Base-by-base conservation (phyloP, 2,888 invertebrate species). In the Chymomyza procnemis region DNA sequence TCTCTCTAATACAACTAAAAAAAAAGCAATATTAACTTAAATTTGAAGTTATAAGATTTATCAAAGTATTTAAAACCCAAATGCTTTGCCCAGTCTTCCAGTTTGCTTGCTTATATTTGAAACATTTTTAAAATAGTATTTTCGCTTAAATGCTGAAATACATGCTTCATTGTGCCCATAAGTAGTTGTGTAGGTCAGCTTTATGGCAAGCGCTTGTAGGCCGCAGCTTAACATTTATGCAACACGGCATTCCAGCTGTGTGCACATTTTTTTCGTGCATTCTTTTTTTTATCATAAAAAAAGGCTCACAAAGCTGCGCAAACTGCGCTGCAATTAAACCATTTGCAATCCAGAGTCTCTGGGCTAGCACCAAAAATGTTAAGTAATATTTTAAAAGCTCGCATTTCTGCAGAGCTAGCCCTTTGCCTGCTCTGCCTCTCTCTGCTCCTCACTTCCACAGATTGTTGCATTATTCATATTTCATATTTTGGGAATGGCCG, bases 301-400 rank as follows among this genome's bases (percentile, higher is more conserved):
- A 19, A 26, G 9, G 6, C 34, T 1, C 9, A 52, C 52, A 56
- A 18, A 41, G 67, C 54, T 63, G 46, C 22, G 46, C 22, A 57
- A 62, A 19, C 54, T 30, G 3, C 4, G 5, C 52, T 56, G 34
- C 18, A 8, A 2, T 2, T 59, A 34, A 19, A 6, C 16, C 21
- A 61, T 57, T 65, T 57, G 46, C 66, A 59, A 69, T 65, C 52
- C 48, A 61, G 61, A 61, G 52, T 67, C 59, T 12, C 34, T 41
- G 2, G 34, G 12, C 34, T 41, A 41, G 19, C 41, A n/a, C 67
- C 68, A 41, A 26, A 47, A 68, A 73, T 59, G 68, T 72, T 73
- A 64, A 73, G 61, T 62, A 72, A 80, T 83, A 83, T 80, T 85
- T 80, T 85, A 80, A 80, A 85, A 85, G 86, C 71, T 68, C 67